Conservation (phyloP, 1,140 invertebrate species). For the Bombus huntii region DNA sequence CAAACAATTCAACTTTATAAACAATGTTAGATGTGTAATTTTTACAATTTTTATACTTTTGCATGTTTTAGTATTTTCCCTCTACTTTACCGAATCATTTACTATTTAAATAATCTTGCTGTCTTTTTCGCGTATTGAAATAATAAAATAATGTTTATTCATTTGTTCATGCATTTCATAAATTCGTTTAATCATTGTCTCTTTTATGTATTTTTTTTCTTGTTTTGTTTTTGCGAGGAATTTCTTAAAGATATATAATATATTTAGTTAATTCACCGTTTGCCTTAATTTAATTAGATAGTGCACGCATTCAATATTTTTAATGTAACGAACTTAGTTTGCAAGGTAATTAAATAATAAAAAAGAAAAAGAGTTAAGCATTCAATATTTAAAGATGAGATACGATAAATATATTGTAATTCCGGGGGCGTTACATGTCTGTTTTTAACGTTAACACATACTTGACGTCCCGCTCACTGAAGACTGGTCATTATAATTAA, state of each 20-base stretch:
- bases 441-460: conserved; percentile 63
- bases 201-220: conserved; percentile 35
- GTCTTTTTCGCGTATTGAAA: background rate
- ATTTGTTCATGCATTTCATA: conserved; percentile 26
- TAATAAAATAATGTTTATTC: background rate
- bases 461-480: conserved; percentile 74
- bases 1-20: conserved; percentile 16
- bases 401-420: conserved; percentile 66
- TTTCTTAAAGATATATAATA: conserved; percentile 32
- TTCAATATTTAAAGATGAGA: conserved; percentile 59
- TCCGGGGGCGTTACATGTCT: conserved; percentile 66
- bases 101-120: background rate
- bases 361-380: conserved; percentile 50
- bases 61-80: conserved; percentile 22
- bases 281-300: conserved; percentile 71
- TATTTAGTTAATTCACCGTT: conserved; percentile 52
- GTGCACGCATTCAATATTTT: conserved; percentile 53
- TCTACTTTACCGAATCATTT: background rate
- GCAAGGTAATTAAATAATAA: background rate
- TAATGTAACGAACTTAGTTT: conserved; percentile 57
- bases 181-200: background rate
- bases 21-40: conserved; percentile 30
- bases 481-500: conserved; percentile 81
- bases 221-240: conserved; percentile 7
- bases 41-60: conserved; percentile 40